Evolutionary conservation across 2,888 invertebrate species (phyloP), one percentile per base, ranked within the genome.

Genomic region (Thysanoteuthis rhombus): DNA sequence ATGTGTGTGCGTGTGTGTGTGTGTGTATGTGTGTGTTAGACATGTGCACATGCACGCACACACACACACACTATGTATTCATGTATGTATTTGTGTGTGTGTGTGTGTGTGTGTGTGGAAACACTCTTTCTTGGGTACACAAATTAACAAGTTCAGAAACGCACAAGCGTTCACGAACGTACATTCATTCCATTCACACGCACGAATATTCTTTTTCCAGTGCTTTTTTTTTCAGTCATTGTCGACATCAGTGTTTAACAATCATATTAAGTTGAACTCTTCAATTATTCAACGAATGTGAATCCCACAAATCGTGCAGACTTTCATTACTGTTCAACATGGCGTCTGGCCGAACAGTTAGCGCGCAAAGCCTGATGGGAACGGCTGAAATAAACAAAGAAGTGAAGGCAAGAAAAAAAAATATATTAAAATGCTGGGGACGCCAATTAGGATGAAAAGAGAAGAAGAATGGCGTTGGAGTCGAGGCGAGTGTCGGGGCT

Each of bases 161-260:
- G 19, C 4, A 12, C n/a, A n/a, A 16, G 16, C n/a, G 36, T n/a
- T 16, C 75, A n/a, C 8, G 19, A 10, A n/a, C 16, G n/a, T n/a
- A n/a, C 75, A 75, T 75, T 8, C 12, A 36, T 75, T 36, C n/a
- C 22, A 25, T 75, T 1, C 12, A 75, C 19, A 75, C n/a, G 22
- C 36, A 75, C n/a, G 22, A 22, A 75, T 75, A 52, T 75, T n/a
- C 4, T n/a, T 75, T n/a, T n/a, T n/a, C 19, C 19, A n/a, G 3
- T 36, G 36, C 75, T 75, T 75, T 36, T n/a, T n/a, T 75, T n/a
- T n/a, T 75, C 36, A 75, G n/a, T 75, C 75, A 75, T n/a, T 36
- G 75, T n/a, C n/a, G n/a, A 75, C 75, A 75, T 75, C 75, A 75
- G 75, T 75, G 75, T 75, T 75, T n/a, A 75, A 75, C 75, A n/a